phyloP scores from a whole-genome alignment of 1,140 invertebrate species.

The Druon quercuslanigerum region DNA sequence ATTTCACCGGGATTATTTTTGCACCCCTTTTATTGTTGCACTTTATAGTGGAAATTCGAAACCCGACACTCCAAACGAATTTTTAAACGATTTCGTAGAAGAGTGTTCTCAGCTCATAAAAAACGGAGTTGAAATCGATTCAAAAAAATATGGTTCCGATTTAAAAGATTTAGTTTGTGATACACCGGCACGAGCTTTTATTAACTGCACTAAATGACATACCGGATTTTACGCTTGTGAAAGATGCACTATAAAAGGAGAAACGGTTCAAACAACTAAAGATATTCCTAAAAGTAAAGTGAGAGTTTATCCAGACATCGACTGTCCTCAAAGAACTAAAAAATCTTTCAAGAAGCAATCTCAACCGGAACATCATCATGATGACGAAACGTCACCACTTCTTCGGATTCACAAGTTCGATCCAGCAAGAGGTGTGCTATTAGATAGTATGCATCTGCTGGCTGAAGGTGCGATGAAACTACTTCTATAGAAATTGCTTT shows the following conservation, averaged over 20 bases:
- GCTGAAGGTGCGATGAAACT: slow-evolving; percentile 32
- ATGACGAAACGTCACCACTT: slow-evolving; percentile 27
- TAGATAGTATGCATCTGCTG: slow-evolving; percentile 38
- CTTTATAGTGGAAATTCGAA: slow-evolving; percentile 32
- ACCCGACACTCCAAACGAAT: not conserved
- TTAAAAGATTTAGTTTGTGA: slow-evolving; percentile 36
- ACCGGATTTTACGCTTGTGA: slow-evolving; percentile 41
- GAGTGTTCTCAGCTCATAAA: not conserved
- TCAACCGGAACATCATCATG: slow-evolving; percentile 38
- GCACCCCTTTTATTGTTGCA: slow-evolving; percentile 32
- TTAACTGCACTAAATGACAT: slow-evolving; percentile 44
- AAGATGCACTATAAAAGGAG: slow-evolving; percentile 38
- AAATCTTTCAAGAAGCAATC: slow-evolving; percentile 40
- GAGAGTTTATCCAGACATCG: slow-evolving; percentile 25
- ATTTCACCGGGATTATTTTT: not conserved
- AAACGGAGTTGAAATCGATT: slow-evolving; percentile 30
- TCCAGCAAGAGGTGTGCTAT: slow-evolving; percentile 37
- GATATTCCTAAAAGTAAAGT: not conserved
- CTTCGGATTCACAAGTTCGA: slow-evolving; percentile 25
- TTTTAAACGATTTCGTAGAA: slow-evolving; percentile 21
- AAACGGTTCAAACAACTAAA: not conserved
- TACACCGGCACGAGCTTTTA: slow-evolving; percentile 43
- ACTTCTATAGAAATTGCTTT: slow-evolving; percentile 22
- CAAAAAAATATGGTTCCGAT: slow-evolving; percentile 25
- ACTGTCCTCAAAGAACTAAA: slow-evolving; percentile 36